A percentile compares a stretch with the other conserved stretches of the same genome.
Conservation (phyloP, 2,888 invertebrate genomes). For the Hemistola chrysoprasaria region DNA sequence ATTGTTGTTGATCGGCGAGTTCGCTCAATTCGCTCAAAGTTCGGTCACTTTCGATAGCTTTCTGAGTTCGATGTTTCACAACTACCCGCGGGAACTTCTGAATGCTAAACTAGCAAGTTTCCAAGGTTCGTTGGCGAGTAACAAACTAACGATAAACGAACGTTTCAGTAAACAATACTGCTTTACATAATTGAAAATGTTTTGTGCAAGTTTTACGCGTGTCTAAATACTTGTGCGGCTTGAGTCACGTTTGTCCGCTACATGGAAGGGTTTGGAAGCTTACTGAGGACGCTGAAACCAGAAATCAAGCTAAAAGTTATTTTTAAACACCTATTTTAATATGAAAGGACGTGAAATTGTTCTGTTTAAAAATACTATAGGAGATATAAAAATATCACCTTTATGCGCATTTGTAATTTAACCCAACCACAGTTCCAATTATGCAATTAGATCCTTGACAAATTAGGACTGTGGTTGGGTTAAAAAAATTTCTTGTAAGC, state of each 20-base stretch:
- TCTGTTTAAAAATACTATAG: no score
- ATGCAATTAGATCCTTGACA: no score
- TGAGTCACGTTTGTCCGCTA: conserved; percentile 45
- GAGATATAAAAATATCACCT: no score
- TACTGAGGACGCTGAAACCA: no score
- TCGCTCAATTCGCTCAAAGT: conserved; percentile 32
- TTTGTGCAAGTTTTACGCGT: conserved; percentile 38
- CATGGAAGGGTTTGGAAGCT: no score
- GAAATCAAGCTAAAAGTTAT: no score
- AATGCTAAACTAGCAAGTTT: conserved; percentile 59
- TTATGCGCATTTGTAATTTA: no score
- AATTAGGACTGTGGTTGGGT: no score
- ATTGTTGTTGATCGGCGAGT: conserved; percentile 56
- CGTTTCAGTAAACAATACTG: conserved; percentile 41
- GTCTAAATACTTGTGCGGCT: conserved; percentile 32
- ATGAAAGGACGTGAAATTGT: no score
- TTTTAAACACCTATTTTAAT: no score
- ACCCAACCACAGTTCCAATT: no score
- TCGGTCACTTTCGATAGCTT: conserved; percentile 62
- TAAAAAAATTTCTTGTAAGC: no score
- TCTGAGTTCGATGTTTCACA: conserved; percentile 47
- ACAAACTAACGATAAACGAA: conserved; percentile 33
- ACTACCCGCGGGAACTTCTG: conserved; percentile 53
- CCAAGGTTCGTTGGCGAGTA: conserved; percentile 56
- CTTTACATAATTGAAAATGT: conserved; percentile 51